These are phyloP conservation scores for Limnodromus scolopaceus DNA, from an alignment of 2,797 vertebrate genomes.

Conservation along the genomic window DNA sequence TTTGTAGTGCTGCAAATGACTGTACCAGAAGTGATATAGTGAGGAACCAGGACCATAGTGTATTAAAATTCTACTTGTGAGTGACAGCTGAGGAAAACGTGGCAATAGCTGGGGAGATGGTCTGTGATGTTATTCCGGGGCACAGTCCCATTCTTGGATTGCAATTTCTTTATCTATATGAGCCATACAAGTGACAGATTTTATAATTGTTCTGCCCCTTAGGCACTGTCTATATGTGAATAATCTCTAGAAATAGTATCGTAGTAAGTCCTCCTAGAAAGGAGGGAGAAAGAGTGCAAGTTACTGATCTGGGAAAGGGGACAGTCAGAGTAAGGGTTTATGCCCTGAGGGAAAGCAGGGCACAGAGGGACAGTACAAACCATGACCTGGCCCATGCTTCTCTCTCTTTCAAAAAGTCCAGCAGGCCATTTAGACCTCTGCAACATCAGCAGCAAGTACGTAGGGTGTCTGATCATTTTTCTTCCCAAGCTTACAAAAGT, in stretches of 20 bases:
- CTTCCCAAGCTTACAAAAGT: neutral
- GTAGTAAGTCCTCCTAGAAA: neutral
- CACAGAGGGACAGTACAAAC: neutral
- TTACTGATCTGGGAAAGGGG: neutral
- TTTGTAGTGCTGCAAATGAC: neutral
- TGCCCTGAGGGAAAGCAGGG: neutral
- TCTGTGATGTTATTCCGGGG: neutral
- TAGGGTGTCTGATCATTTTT: neutral
- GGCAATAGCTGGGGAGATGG: neutral
- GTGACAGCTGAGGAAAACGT: neutral
- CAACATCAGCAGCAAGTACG: neutral
- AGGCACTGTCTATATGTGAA: neutral
- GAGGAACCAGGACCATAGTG: neutral
- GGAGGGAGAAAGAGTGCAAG: neutral
- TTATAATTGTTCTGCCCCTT: neutral
- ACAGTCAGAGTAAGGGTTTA: rapidly evolving
- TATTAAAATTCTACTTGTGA: neutral
- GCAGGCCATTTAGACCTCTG: neutral
- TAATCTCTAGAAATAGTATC: neutral
- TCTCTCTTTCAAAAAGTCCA: neutral
- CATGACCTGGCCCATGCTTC: neutral
- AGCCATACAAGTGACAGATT: neutral
- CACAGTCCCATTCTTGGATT: neutral
- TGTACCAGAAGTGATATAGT: neutral
- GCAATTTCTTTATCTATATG: neutral